Conservation (phyloP, 64 coral and sea anemone genomes). For the Dendronephthya gigantea region DNA sequence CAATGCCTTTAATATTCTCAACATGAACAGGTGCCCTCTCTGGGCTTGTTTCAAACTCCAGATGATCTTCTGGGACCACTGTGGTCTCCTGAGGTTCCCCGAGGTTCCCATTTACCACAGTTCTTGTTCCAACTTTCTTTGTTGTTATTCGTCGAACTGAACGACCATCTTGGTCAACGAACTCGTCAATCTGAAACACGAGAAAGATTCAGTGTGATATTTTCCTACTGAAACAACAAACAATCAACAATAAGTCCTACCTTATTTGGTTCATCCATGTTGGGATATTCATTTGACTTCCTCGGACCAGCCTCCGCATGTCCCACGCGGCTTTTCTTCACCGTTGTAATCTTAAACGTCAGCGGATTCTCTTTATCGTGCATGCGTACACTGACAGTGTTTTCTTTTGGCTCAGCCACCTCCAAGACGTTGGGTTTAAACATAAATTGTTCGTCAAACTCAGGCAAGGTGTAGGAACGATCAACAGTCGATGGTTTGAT, state of each 20-base stretch:
- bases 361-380: conserved; percentile 11
- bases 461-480: background rate
- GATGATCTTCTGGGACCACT: background rate
- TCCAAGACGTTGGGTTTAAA: background rate
- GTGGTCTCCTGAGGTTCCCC: background rate
- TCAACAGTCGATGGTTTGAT: background rate
- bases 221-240: background rate
- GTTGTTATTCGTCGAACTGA: background rate
- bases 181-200: background rate
- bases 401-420: background rate
- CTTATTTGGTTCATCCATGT: background rate
- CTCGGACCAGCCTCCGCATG: background rate
- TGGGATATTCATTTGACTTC: background rate
- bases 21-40: background rate
- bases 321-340: background rate
- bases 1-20: background rate
- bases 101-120: background rate
- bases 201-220: background rate
- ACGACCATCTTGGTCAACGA: background rate
- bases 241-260: background rate
- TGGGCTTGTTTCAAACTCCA: background rate
- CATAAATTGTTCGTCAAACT: background rate
- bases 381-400: background rate
- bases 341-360: conserved; percentile 1
- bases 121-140: background rate